Evolutionary conservation across 2,888 invertebrate genomes (phyloP), one percentile per base, ranked within the genome.

Genomic region (Venustoraphidia nigricollis): DNA sequence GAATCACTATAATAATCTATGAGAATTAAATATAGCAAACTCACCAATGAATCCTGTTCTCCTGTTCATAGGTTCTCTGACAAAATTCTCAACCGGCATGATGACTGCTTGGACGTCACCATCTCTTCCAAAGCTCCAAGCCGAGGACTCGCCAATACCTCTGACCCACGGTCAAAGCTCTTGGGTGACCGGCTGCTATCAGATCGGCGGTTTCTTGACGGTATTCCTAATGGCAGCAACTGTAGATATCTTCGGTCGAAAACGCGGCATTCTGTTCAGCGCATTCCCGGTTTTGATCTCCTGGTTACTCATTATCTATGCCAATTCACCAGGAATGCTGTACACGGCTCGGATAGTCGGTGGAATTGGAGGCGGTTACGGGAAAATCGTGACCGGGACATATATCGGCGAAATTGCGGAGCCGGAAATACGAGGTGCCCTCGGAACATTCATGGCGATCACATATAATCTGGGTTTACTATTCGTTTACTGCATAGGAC

Each of bases 351-450:
- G 47, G 34, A 43, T 47, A 13, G 36, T 47, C 13, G 47, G 47
- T 11, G 47, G 47, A 4, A n/a, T 47, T 9, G 43, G 47, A 2
- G 40, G 34, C 10, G 47, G 47, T 1, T 42, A 42, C 27, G 42
- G 42, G 17, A 43, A 43, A 10, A 43, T 43, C 10, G 64, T 67
- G 8, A 66, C 65, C 2, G 69, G 72, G 0, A 66, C 72, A 41
- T 76, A 74, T 56, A 62, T 74, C 13, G 69, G 68, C 5, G 75
- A 75, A 57, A 69, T 71, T 17, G 66, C 73, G 0, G 67, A 71
- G 36, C 67, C 68, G 45, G 63, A 65, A 5, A 61, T 69, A 14
- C 60, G 75, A 9, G 75, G 74, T 0, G 64, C 68, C 9, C 57
- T 75, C 5, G 72, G 72, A 3, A 66, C 72, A 0, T 66, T 70